These are phyloP conservation scores for Thalassoma bifasciatum DNA, from an alignment of 2,113 vertebrate genomes.

Conservation along the genomic window DNA sequence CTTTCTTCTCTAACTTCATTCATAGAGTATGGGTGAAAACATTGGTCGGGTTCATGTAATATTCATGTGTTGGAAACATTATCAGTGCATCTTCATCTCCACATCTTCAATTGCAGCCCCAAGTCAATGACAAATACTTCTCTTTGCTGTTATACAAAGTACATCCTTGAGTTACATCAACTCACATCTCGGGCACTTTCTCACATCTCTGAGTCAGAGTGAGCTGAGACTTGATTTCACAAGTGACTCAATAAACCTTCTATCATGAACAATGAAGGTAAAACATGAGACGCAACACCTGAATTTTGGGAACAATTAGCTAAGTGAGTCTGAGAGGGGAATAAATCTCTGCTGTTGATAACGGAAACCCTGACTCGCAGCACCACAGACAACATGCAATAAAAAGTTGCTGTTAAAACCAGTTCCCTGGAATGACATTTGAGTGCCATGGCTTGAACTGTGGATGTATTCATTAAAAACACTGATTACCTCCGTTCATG, in stretches of 20 bases:
- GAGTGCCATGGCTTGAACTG: not conserved
- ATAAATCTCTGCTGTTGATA: constrained; percentile 30
- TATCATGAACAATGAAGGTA: constrained; percentile 23
- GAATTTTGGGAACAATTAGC: constrained; percentile 24
- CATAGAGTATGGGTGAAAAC: too few relatives aligned
- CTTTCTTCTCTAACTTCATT: too few relatives aligned
- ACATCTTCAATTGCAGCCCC: too few relatives aligned
- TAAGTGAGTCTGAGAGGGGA: constrained; percentile 16
- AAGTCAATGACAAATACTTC: too few relatives aligned
- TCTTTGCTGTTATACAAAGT: too few relatives aligned
- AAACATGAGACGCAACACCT: not conserved
- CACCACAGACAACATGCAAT: not conserved
- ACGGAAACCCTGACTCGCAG: constrained; percentile 28
- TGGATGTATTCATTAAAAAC: not conserved
- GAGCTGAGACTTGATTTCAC: constrained; percentile 46
- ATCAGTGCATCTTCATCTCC: too few relatives aligned
- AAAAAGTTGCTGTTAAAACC: constrained; percentile 7
- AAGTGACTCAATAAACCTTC: constrained; percentile 23
- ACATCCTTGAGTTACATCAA: too few relatives aligned
- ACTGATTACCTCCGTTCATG: not conserved
- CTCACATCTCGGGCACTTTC: not conserved
- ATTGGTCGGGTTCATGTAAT: too few relatives aligned
- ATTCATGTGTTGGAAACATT: too few relatives aligned
- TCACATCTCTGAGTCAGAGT: not conserved
- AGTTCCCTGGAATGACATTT: not conserved